Conservation (phyloP, 2,888 invertebrate genomes). For the Podotricha telesiphe region DNA sequence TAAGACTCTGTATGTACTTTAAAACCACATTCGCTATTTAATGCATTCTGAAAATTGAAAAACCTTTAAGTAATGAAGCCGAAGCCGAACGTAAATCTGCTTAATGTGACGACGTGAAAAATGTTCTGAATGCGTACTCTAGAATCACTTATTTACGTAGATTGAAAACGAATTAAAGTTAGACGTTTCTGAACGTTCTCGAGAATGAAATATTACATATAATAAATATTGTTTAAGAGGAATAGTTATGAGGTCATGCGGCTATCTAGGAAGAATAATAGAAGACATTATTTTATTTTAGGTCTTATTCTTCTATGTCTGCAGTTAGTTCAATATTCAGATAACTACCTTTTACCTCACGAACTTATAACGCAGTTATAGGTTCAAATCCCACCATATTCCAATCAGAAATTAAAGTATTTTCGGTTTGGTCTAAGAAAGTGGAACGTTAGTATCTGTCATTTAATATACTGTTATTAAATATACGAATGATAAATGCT, state of each 20-base stretch:
- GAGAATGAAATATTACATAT: slow-evolving; percentile 3
- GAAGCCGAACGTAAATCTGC: slow-evolving; percentile 58
- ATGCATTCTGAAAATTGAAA: slow-evolving; percentile 49
- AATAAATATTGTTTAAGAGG: slow-evolving; percentile 19
- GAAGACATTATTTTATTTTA: background rate
- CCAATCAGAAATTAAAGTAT: too few species aligned
- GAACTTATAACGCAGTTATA: too few species aligned
- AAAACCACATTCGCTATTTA: slow-evolving; percentile 47
- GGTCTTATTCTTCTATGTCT: background rate
- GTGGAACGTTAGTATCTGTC: too few species aligned
- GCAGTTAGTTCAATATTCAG: background rate
- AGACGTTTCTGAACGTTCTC: slow-evolving; percentile 38
- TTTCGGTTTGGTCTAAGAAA: too few species aligned
- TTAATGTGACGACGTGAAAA: slow-evolving; percentile 62
- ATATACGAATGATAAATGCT: too few species aligned
- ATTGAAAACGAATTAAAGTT: slow-evolving; percentile 43
- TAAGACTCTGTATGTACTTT: slow-evolving; percentile 41
- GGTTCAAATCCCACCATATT: too few species aligned
- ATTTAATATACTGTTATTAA: too few species aligned
- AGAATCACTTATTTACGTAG: slow-evolving; percentile 48
- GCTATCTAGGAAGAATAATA: background rate
- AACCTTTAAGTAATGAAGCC: slow-evolving; percentile 54
- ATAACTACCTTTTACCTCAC: background rate
- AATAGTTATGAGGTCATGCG: slow-evolving; percentile 11
- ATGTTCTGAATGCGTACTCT: slow-evolving; percentile 53